Evolutionary conservation across 2,888 invertebrate genomes (phyloP).

Genomic region (Lycia hirtaria): DNA sequence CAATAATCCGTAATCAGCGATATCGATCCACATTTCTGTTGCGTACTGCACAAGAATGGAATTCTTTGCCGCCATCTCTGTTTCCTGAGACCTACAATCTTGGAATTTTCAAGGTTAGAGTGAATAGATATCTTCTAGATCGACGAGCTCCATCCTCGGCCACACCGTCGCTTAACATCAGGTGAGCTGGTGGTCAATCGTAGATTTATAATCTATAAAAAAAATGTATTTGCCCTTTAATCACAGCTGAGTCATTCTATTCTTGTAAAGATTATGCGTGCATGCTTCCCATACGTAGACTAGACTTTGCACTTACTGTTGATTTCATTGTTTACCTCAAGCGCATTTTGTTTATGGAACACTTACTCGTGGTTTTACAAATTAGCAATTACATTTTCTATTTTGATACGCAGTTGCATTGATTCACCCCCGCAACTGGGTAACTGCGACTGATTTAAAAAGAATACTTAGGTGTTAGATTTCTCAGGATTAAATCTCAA

Average conservation of each 20-base stretch:
- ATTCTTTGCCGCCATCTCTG: too few relatives aligned
- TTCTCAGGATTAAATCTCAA: slow-evolving; percentile 9
- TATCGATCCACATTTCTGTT: too few relatives aligned
- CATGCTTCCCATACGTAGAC: not conserved
- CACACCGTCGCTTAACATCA: too few relatives aligned
- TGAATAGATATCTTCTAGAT: too few relatives aligned
- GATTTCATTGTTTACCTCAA: slow-evolving; percentile 23
- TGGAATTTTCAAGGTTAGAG: too few relatives aligned
- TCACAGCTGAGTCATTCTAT: slow-evolving; percentile 1
- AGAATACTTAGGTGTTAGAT: slow-evolving; percentile 17
- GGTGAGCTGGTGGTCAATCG: too few relatives aligned
- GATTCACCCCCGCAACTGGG: slow-evolving; percentile 17
- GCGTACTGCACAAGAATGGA: too few relatives aligned
- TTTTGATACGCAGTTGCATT: slow-evolving; percentile 32
- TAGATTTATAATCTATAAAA: not conserved
- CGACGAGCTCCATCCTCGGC: too few relatives aligned
- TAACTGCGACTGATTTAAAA: slow-evolving; percentile 19
- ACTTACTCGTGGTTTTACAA: slow-evolving; percentile 38
- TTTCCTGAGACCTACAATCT: too few relatives aligned
- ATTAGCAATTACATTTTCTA: slow-evolving; percentile 27
- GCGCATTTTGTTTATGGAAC: slow-evolving; percentile 32
- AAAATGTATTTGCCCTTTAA: not conserved
- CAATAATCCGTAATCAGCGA: too few relatives aligned
- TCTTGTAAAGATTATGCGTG: not conserved
- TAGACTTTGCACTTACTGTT: slow-evolving; percentile 31